Evolutionary conservation across 2,113 vertebrate species (phyloP).

Genomic region (Pachyramphus minor): DNA sequence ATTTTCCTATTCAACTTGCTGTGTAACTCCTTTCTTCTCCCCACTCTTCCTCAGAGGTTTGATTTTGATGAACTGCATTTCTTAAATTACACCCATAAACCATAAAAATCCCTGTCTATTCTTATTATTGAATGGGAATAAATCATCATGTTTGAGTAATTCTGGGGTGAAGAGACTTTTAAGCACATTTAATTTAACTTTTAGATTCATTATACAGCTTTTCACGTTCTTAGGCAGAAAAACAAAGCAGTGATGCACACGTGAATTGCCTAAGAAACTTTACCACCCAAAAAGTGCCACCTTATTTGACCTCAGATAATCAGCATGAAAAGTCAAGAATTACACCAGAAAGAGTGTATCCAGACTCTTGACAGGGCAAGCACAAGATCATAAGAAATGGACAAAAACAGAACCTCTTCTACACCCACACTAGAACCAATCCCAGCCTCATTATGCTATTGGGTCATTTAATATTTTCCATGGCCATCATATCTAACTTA

Average conservation of each 20-base stretch:
- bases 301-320: neutral
- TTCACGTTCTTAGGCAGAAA: neutral
- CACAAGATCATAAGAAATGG: neutral
- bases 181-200: neutral
- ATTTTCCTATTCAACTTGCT: neutral
- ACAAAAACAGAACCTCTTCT: neutral
- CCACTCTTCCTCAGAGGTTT: neutral
- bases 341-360: neutral
- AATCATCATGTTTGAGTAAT: neutral
- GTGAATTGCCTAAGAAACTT: accelerated
- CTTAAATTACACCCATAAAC: neutral
- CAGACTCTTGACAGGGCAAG: neutral
- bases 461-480: neutral
- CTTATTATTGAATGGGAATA: neutral
- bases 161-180: neutral
- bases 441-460: neutral
- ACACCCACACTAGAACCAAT: accelerated
- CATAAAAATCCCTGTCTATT: neutral
- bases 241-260: neutral
- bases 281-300: accelerated
- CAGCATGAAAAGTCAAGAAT: neutral
- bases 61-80: neutral
- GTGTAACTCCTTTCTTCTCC: neutral
- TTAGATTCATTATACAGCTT: neutral
- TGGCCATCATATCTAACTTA: neutral